These are phyloP conservation scores for Drosophila histrio DNA, from an alignment of 2,888 invertebrate species.

Conservation along the genomic window DNA sequence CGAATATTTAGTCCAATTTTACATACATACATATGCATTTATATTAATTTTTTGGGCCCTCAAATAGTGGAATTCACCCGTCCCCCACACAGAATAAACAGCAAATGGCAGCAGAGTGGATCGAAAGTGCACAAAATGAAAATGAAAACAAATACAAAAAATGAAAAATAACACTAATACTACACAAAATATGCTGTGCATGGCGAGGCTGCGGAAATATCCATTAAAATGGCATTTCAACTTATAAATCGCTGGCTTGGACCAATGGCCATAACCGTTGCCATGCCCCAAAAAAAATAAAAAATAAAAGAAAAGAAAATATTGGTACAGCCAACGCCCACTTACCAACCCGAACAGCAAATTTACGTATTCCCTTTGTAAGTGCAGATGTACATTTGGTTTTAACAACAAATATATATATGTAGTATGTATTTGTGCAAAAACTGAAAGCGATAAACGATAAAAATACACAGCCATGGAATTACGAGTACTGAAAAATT, in stretches of 20 bases:
- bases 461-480: slow-evolving; percentile 42
- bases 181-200: slow-evolving; percentile 56
- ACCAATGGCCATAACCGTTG: slow-evolving; percentile 30
- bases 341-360: not conserved
- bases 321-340: slow-evolving; percentile 12
- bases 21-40: not conserved
- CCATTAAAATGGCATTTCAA: slow-evolving; percentile 76
- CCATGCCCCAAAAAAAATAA: slow-evolving; percentile 9
- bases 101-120: not conserved
- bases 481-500: slow-evolving; percentile 51
- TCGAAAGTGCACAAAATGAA: slow-evolving; percentile 16
- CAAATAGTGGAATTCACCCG: not conserved
- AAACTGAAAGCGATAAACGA: slow-evolving; percentile 44
- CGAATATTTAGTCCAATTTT: not conserved
- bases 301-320: slow-evolving; percentile 15
- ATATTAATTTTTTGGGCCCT: not conserved
- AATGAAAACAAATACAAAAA: slow-evolving; percentile 4
- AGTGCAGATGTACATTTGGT: slow-evolving; percentile 55
- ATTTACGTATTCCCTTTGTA: slow-evolving; percentile 54
- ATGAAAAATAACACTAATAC: slow-evolving; percentile 30
- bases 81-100: not conserved
- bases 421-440: not conserved
- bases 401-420: slow-evolving; percentile 38
- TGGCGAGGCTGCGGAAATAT: slow-evolving; percentile 69
- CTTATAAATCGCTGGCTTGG: slow-evolving; percentile 71